Evolutionary conservation across 1,140 invertebrate species (phyloP).

Genomic region (Bombus fervidus): DNA sequence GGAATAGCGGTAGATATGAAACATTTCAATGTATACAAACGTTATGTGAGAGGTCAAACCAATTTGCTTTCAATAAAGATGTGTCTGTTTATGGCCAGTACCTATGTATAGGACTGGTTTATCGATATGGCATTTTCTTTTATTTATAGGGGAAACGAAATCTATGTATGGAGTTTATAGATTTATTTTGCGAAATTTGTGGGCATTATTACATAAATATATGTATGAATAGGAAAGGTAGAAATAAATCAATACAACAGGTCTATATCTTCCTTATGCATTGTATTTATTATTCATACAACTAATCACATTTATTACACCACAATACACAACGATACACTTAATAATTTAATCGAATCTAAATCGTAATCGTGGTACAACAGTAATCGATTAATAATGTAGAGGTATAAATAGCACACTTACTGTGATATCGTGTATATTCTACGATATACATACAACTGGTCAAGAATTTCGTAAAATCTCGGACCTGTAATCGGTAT

Average conservation of each 20-base stretch:
- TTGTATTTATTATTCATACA: conserved; percentile 74
- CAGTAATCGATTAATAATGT: conserved; percentile 78
- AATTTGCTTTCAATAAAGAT: no score
- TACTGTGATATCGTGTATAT: conserved; percentile 70
- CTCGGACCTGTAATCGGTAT: not conserved
- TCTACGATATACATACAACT: conserved; percentile 67
- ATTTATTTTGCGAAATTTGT: no score
- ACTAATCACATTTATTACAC: conserved; percentile 82
- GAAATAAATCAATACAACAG: not conserved
- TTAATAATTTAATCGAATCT: conserved; percentile 81
- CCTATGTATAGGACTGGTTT: no score
- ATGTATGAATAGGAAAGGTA: not conserved
- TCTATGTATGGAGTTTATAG: no score
- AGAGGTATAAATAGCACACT: conserved; percentile 81
- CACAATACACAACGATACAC: conserved; percentile 81
- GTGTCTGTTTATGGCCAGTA: no score
- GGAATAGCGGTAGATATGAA: no score
- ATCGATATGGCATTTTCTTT: no score
- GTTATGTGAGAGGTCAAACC: no score
- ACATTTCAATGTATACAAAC: no score
- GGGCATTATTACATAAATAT: no score
- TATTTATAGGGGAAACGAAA: no score
- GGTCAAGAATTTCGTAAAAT: conserved; percentile 48
- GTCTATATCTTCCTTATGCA: conserved; percentile 46
- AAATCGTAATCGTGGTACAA: conserved; percentile 78